Evolutionary conservation across 2,113 vertebrate genomes (phyloP).

Genomic region (Guaruba guarouba): DNA sequence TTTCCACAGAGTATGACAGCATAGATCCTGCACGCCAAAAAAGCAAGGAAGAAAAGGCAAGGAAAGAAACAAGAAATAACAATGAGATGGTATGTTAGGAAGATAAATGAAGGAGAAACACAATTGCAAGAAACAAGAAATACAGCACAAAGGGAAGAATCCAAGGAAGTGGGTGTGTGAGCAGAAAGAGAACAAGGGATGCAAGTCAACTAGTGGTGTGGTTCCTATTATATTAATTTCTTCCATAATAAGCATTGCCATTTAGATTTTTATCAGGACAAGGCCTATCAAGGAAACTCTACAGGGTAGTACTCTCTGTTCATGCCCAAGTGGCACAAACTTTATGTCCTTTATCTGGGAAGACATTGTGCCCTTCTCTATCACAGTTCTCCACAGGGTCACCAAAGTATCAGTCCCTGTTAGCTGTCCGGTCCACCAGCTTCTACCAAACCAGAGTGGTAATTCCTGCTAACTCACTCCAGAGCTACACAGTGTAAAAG

Average conservation of each 20-base stretch:
- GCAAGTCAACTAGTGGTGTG: not conserved
- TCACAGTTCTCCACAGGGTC: not conserved
- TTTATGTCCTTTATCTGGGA: not conserved
- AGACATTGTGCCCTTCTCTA: not conserved
- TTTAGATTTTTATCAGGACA: slow-evolving; percentile 11
- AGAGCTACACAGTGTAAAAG: not conserved
- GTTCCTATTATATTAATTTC: slow-evolving; percentile 19
- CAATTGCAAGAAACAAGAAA: not conserved
- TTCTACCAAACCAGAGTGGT: not conserved
- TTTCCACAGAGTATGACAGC: slow-evolving; percentile 33
- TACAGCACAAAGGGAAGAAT: not conserved
- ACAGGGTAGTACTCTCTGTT: not conserved
- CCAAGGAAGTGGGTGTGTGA: not conserved
- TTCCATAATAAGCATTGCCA: not conserved
- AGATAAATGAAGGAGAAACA: slow-evolving; percentile 34
- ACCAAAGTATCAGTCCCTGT: not conserved
- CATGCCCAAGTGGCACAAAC: not conserved
- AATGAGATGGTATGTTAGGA: not conserved
- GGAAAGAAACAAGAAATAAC: not conserved
- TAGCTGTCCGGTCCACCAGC: not conserved
- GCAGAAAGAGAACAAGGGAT: not conserved
- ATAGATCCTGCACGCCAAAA: slow-evolving; percentile 20
- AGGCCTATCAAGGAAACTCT: not conserved
- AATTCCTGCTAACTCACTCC: not conserved
- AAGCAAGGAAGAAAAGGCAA: not conserved